Evolutionary conservation across 2,888 invertebrate species (phyloP), one percentile per base, ranked within the genome.

Genomic region (Mythimna ferrago): DNA sequence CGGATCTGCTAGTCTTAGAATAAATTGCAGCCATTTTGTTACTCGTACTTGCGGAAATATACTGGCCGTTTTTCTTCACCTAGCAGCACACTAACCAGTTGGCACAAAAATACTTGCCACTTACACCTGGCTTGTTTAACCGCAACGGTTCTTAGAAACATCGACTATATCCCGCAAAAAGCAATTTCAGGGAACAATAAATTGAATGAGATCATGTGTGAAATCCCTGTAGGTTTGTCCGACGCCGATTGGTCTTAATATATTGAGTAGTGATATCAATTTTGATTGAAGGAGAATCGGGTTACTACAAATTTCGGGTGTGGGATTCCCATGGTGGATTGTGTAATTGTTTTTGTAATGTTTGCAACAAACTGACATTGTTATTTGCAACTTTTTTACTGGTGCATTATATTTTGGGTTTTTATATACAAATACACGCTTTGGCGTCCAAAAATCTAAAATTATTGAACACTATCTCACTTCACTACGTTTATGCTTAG

Each of bases 141-240:
- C 51, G 21, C 9, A 14, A 66, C 21, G 44, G 26, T 1, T 62
- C 57, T 58, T 64, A 65, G 35, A 21, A 44, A 38, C 32, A 77
- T 56, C 62, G 19, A 41, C 26, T 67, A 57, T 66, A 57, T 26
- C 65, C 32, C n/a, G 32, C 72, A 87, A 86, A 86, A 86, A 85
- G 51, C 67, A 66, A 85, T 88, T 87, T 89, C 80, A 82, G 68
- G 70, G 48, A 63, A 74, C 80, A 82, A 83, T 85, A 87, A 90
- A 90, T 89, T 88, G 89, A 82, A 89, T 83, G 83, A 82, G 75
- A 80, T 88, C 88, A 86, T 81, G 89, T 87, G 90, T 85, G 83
- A 89, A 90, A 88, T 87, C 82, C 84, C 67, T 54, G 6, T 57
- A 48, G 82, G 61, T 57, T 70, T 66, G 67, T 62, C 58, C 70